A percentile compares a stretch with the other conserved stretches of the same genome.
Evolutionary conservation across 1,140 invertebrate species (phyloP).

Genomic region (Drosophila kikkawai): DNA sequence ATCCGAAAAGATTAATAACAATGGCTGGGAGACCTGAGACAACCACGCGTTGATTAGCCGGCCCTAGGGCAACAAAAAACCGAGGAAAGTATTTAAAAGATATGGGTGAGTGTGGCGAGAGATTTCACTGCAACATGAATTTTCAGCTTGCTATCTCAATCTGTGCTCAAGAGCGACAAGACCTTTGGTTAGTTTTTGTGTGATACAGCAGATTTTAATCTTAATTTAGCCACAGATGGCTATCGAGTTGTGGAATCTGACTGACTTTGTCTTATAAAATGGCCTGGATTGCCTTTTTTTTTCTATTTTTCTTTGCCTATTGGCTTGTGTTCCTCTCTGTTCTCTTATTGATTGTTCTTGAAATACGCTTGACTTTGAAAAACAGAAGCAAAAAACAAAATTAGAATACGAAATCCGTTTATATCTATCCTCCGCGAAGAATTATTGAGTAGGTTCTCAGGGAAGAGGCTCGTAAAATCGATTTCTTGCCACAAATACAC

Average conservation of each 20-base stretch:
- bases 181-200: conserved; percentile 13
- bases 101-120: conserved; percentile 24
- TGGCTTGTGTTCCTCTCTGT: conserved; percentile 12
- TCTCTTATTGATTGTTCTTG: conserved; percentile 53
- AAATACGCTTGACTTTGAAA: conserved; percentile 55
- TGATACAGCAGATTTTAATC: conserved; percentile 27
- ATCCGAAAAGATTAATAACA: conserved; percentile 58
- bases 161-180: conserved; percentile 10
- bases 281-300: conserved; percentile 28
- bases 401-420: conserved; percentile 53
- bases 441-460: conserved; percentile 13
- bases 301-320: conserved; percentile 16
- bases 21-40: conserved; percentile 28
- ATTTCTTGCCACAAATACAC: conserved; percentile 8
- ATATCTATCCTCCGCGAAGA: conserved; percentile 15
- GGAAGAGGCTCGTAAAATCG: conserved; percentile 20
- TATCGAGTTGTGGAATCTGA: conserved; percentile 38
- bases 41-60: conserved; percentile 66
- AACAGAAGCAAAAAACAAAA: conserved; percentile 27
- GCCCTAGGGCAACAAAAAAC: conserved; percentile 37
- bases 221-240: conserved; percentile 50
- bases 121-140: conserved; percentile 54
- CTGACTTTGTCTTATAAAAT: conserved; percentile 48
- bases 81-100: conserved; percentile 41
- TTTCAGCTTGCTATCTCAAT: conserved; percentile 24